phyloP scores from a whole-genome alignment of 2,888 invertebrate species.

The Brachypalpus laphriformis region DNA sequence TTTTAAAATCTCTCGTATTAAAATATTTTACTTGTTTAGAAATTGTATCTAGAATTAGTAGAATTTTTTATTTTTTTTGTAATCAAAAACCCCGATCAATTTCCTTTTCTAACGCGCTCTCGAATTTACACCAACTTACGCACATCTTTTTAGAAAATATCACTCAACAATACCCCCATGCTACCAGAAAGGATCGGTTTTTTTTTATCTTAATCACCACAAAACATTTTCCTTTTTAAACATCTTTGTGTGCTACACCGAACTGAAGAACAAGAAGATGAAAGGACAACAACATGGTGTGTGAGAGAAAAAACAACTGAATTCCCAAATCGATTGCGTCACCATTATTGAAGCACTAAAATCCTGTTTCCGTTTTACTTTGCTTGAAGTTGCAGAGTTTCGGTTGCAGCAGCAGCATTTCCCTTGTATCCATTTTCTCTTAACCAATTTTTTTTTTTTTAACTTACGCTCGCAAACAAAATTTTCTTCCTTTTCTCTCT shows the following conservation, averaged over 20 bases:
- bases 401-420: constrained; percentile 58
- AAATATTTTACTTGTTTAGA: constrained; percentile 16
- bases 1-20: constrained; percentile 9
- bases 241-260: constrained; percentile 33
- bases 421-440: constrained; percentile 65
- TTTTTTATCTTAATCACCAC: constrained; percentile 11
- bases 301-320: constrained; percentile 46
- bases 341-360: constrained; percentile 73
- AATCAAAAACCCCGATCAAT: constrained; percentile 23
- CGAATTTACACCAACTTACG: neutral
- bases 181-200: constrained; percentile 19
- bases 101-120: neutral
- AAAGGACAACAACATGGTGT: constrained; percentile 48
- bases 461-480: constrained; percentile 60
- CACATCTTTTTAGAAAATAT: neutral
- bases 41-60: constrained; percentile 43
- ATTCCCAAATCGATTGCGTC: constrained; percentile 71
- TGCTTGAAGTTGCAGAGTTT: constrained; percentile 67
- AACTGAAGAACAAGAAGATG: constrained; percentile 18
- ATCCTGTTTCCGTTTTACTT: constrained; percentile 72
- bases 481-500: constrained; percentile 35
- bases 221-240: constrained; percentile 6
- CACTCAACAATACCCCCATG: neutral
- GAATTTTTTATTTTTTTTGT: neutral
- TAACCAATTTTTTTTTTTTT: neutral